Base-by-base conservation (phyloP, 2,113 vertebrate species). In the Labeo rohita region DNA sequence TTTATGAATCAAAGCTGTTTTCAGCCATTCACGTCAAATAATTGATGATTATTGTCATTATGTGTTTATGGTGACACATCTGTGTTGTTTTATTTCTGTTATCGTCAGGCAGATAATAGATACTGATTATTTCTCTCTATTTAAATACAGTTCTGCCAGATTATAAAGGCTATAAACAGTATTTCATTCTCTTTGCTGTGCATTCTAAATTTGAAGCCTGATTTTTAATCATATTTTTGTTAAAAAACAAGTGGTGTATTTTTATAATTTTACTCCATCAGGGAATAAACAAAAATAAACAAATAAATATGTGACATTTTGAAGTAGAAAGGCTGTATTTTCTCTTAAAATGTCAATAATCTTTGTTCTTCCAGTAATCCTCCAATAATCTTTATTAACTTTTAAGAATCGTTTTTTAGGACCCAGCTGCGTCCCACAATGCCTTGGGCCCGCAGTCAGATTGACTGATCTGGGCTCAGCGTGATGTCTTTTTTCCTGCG, bases 401-500 rank as follows among this genome's bases (percentile, higher is more conserved):
- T 52, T 1, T 1, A 6, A 7, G 13, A 2, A 2, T 21, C 8
- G 18, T 59, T 54, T 59, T 54, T 15, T 21, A 59, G 54, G 54
- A 54, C 5, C 52, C 52, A 54, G 50, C 12, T 54, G 50, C 13
- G 18, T 56, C n/a, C 6, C n/a, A 76, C 50, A 56, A 36, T 56
- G 50, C 28, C 28, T 36, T n/a, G 9, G 9, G 15, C 11, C 28
- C 36, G 1, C 36, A 10, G 36, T 73, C 15, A 21, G 11, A 15
- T 5, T 59, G 21, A 59, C 18, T 59, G 18, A 21, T 8, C 18
- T 52, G 50, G 50, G 8, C 6, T 63, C 43, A 78, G 73, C n/a
- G 34, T 84, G 87, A 86, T 15, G 75, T 45, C 11, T 63, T 16
- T 74, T 73, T 66, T 39, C 36, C 50, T 11, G 63, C 8, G 18